A percentile compares a stretch with the other conserved stretches of the same genome.
phyloP scores from a whole-genome alignment of 2,797 vertebrate genomes.

The Gadopsis bispinosus region DNA sequence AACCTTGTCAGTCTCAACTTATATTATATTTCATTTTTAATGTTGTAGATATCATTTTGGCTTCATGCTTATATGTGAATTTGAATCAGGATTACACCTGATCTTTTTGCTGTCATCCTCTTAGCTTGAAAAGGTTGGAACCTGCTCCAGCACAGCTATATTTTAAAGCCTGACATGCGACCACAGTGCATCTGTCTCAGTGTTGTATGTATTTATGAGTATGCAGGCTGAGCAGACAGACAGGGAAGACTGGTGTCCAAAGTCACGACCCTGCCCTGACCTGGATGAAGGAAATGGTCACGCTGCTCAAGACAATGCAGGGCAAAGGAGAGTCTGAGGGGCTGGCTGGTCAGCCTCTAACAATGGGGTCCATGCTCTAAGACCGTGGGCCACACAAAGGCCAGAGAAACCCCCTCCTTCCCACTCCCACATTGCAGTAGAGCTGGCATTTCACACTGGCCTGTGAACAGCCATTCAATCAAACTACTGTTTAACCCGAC shows the following conservation, averaged over 20 bases:
- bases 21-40: neutral
- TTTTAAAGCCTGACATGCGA: conserved; percentile 22
- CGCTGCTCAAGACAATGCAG: conserved; percentile 86
- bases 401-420: conserved; percentile 77
- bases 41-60: neutral
- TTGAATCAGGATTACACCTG: conserved; percentile 10
- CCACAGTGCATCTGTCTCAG: conserved; percentile 46
- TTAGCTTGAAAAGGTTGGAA: neutral
- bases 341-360: conserved; percentile 80
- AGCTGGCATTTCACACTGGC: conserved; percentile 88
- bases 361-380: conserved; percentile 84
- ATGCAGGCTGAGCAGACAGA: conserved; percentile 72
- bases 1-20: neutral
- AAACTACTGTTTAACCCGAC: conserved; percentile 89
- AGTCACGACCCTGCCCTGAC: conserved; percentile 89
- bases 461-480: conserved; percentile 88
- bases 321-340: conserved; percentile 85
- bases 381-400: conserved; percentile 85
- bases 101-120: neutral
- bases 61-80: neutral
- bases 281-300: conserved; percentile 87
- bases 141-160: neutral
- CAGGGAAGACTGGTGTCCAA: conserved; percentile 83
- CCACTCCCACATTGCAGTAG: conserved; percentile 84
- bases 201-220: conserved; percentile 65